Percentiles rank a stretch among this genome's conserved stretches.
Evolutionary conservation across 53 echinoderm and acorn worm genomes (phyloP).

Genomic region (Apostichopus leukothele): DNA sequence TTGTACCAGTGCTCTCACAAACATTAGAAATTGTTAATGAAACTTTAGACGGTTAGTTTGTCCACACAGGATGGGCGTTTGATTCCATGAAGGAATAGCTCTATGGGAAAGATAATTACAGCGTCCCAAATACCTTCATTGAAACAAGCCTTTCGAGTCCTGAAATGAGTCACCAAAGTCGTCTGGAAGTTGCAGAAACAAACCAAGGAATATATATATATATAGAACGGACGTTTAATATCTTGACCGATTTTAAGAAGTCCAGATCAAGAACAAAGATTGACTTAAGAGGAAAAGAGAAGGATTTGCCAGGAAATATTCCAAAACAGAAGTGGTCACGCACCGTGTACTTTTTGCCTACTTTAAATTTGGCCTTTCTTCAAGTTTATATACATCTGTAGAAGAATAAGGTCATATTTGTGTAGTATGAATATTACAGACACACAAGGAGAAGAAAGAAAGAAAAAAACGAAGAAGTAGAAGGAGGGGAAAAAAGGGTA

Average conservation of each 20-base stretch:
- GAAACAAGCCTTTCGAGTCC: background rate
- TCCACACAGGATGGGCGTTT: constrained; percentile 51
- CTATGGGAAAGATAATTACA: constrained; percentile 15
- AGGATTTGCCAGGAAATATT: constrained; percentile 2
- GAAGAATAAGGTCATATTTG: too few relatives aligned
- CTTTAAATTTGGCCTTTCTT: background rate
- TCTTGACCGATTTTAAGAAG: constrained; percentile 17
- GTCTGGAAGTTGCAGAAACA: background rate
- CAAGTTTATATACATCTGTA: too few relatives aligned
- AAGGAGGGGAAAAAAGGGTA: too few relatives aligned
- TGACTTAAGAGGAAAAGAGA: background rate
- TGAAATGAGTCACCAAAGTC: constrained; percentile 28
- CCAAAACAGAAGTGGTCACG: background rate
- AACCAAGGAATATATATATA: background rate
- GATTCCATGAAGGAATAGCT: constrained; percentile 17
- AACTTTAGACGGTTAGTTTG: constrained; percentile 45
- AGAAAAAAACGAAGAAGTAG: too few relatives aligned
- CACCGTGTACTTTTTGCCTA: background rate
- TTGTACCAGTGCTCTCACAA: constrained; percentile 34
- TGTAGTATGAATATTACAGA: too few relatives aligned
- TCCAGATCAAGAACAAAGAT: background rate
- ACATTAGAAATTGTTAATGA: constrained; percentile 47
- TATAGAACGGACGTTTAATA: constrained; percentile 2
- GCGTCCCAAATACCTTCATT: constrained; percentile 3
- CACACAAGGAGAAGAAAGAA: too few relatives aligned